Evolutionary conservation across 2,888 invertebrate species (phyloP).

Genomic region (Drosophila affinis): DNA sequence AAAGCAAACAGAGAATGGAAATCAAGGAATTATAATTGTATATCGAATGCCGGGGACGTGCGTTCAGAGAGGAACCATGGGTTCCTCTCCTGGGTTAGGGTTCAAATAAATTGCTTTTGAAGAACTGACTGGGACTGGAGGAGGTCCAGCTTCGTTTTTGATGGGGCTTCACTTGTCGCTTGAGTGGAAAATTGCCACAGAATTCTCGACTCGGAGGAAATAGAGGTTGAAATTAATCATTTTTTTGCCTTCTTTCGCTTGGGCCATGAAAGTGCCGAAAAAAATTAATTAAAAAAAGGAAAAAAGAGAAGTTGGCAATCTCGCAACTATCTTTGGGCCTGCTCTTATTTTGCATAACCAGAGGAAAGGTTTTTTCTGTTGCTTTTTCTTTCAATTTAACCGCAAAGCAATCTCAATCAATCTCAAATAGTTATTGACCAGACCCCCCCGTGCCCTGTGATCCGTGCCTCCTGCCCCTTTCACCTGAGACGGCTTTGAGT

Average conservation of each 20-base stretch:
- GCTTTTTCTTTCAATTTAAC: slow-evolving; percentile 62
- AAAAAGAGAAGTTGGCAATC: slow-evolving; percentile 27
- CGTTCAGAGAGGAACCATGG: slow-evolving; percentile 4
- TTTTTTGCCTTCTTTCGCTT: slow-evolving; percentile 5
- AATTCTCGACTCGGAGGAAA: slow-evolving; percentile 13
- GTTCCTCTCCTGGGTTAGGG: slow-evolving; percentile 53
- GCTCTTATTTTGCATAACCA: slow-evolving; percentile 30
- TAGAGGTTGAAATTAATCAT: slow-evolving; percentile 36
- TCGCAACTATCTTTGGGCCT: slow-evolving; percentile 7
- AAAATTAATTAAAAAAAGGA: slow-evolving; percentile 30
- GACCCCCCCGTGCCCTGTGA: background rate
- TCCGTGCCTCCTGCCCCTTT: slow-evolving; percentile 10
- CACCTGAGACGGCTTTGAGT: slow-evolving; percentile 29
- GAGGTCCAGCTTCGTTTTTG: background rate
- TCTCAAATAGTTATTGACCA: slow-evolving; percentile 69
- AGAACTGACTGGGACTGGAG: background rate
- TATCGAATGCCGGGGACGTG: slow-evolving; percentile 38
- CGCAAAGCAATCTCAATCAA: slow-evolving; percentile 51
- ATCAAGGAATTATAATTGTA: slow-evolving; percentile 32
- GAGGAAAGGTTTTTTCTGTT: slow-evolving; percentile 16
- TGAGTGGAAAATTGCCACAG: slow-evolving; percentile 65
- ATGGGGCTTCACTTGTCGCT: slow-evolving; percentile 62
- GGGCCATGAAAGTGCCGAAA: slow-evolving; percentile 15
- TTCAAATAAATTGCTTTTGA: slow-evolving; percentile 71
- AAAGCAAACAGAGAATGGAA: slow-evolving; percentile 9